Evolutionary conservation across 2,888 invertebrate species (phyloP), one percentile per base, ranked within the genome.

Genomic region (Chloromyia formosa): DNA sequence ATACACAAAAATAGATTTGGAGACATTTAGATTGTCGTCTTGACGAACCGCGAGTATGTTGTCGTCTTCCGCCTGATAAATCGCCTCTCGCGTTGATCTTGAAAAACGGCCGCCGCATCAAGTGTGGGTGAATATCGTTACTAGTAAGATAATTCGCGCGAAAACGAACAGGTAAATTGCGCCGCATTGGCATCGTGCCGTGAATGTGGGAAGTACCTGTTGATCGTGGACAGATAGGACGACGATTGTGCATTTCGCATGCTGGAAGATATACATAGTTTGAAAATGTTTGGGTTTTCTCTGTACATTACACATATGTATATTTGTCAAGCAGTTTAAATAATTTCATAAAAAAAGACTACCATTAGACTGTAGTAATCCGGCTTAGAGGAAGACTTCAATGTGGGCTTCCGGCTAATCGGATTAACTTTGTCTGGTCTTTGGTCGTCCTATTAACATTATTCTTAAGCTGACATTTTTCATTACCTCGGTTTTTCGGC

Each of bases 141-240:
- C 27, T 35, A 7, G 27, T 35, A 20, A 9, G 45, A 49, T 9
- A 18, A 49, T 45, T 45, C 49, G 62, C 40, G 54, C 49, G 27
- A 49, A 69, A 23, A 35, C 54, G 27, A 27, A 23, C 53, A 69
- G 68, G 68, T 69, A 69, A 35, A 69, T 69, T 69, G 54, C 68
- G 12, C 23, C 49, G 54, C 68, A n/a, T 35, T 35, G 27, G 23
- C 62, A 40, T 23, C 2, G 14, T 40, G 27, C 27, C 40, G 40
- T 23, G 27, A 5, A 69, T 54, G 68, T 69, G 54, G 68, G 68
- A 69, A 49, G 68, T 54, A 69, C 54, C 68, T 69, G 53, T 27
- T 53, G 53, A 53, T 69, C 23, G 66, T 35, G 27, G 7, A 35
- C 27, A 35, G 27, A 49, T 66, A 22, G 7, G 35, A 35, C 22